Percentiles rank a stretch among this genome's conserved stretches.
Conservation (phyloP, 2,888 invertebrate species). For the Cataglyphis cursor region DNA sequence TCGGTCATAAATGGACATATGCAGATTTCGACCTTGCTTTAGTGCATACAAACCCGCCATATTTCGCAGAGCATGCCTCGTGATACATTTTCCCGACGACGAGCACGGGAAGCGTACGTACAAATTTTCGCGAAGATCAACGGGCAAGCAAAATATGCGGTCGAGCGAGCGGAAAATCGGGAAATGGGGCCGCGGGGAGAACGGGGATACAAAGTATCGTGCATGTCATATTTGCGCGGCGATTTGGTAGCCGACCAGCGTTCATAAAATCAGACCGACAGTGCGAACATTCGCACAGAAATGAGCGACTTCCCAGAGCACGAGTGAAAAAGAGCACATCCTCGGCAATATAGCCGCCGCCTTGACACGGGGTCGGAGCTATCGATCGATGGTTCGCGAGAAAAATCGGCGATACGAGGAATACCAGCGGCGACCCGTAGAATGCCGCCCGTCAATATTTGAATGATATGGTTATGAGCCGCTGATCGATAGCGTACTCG, state of each 20-base stretch:
- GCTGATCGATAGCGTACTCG: constrained; percentile 36
- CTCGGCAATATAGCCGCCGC: constrained; percentile 23
- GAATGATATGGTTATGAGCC: constrained; percentile 45
- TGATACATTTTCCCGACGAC: constrained; percentile 29
- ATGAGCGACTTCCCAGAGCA: constrained; percentile 47
- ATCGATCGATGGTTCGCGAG: constrained; percentile 46
- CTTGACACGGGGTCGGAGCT: background rate
- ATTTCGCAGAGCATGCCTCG: constrained; percentile 4
- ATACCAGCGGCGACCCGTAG: constrained; percentile 50
- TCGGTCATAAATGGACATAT: constrained; percentile 35
- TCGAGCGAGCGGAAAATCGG: constrained; percentile 41
- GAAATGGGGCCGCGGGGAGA: background rate
- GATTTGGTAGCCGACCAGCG: constrained; percentile 50
- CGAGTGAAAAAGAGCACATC: constrained; percentile 31
- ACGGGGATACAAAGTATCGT: constrained; percentile 16
- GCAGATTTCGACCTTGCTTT: constrained; percentile 40
- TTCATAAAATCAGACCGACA: constrained; percentile 45
- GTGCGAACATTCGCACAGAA: constrained; percentile 23
- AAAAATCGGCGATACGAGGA: constrained; percentile 49
- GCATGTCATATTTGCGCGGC: constrained; percentile 43
- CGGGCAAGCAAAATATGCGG: constrained; percentile 33
- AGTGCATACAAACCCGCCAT: background rate
- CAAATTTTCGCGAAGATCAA: constrained; percentile 47
- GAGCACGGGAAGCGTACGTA: constrained; percentile 27
- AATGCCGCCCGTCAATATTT: constrained; percentile 53